phyloP scores from a whole-genome alignment of 2,797 vertebrate genomes.

The Sebastolobus altivelis region DNA sequence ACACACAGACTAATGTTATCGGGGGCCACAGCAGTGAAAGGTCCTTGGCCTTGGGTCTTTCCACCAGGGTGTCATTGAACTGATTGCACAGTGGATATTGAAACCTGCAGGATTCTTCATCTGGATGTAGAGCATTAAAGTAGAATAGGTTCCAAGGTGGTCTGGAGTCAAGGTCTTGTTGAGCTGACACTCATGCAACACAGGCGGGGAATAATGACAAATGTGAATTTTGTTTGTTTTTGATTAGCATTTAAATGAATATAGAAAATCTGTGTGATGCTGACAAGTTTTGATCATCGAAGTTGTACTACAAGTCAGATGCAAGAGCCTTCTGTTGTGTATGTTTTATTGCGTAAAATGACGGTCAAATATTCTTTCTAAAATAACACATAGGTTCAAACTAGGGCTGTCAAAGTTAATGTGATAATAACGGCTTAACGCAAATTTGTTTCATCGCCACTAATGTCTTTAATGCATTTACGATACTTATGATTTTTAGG shows the following conservation, averaged over 20 bases:
- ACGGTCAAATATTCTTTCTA: too few relatives aligned
- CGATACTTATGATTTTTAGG: too few relatives aligned
- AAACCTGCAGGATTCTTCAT: background rate
- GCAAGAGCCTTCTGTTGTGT: background rate
- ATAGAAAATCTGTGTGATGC: background rate
- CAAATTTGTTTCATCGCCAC: too few relatives aligned
- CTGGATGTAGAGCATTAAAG: background rate
- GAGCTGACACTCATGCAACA: background rate
- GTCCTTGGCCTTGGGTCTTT: conserved; percentile 4
- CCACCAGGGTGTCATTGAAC: conserved; percentile 16
- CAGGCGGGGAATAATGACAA: background rate
- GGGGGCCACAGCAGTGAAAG: background rate
- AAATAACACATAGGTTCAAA: too few relatives aligned
- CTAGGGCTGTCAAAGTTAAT: too few relatives aligned
- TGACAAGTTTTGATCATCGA: background rate
- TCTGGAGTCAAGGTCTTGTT: background rate
- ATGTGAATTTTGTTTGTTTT: background rate
- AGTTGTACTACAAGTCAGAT: background rate
- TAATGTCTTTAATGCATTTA: too few relatives aligned
- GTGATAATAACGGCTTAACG: too few relatives aligned
- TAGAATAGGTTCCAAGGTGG: background rate
- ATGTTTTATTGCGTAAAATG: background rate
- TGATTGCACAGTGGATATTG: background rate
- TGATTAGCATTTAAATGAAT: background rate
- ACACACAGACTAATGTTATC: background rate